Evolutionary conservation across 2,113 vertebrate genomes (phyloP), one percentile per base, ranked within the genome.

Genomic region (Chelonoidis abingdonii): DNA sequence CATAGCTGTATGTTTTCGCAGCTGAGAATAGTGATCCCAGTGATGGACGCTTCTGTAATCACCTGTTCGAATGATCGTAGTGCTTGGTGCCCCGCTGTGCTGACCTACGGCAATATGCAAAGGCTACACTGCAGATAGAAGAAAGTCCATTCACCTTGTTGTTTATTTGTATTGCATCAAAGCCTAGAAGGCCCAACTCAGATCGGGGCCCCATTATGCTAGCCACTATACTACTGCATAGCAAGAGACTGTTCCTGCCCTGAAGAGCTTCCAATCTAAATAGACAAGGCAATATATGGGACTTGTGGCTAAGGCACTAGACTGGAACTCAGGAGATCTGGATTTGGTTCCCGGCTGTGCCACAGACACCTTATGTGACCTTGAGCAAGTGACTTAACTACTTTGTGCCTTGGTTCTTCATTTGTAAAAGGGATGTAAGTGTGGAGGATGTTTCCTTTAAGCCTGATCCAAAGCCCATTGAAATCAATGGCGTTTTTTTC

Each of bases 91-190:
- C 2, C 38, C 50, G 6, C 10, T 44, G 19, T 76, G 5, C 72
- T 76, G 38, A 44, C 38, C 72, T 76, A 76, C 10, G 84, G 3
- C 29, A 80, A 21, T 2, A 8, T 1, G 3, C 17, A 31, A 38
- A n/a, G 2, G 1, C 84, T 35, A 24, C 2, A 3, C 3, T 31
- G 1, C 10, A 82, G 69, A 21, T 8, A 35, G 24, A 86, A 89
- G 10, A 12, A 1, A 1, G 6, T 35, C 4, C 0, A 0, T 29
- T 88, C 87, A 16, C 57, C 14, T 80, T 1, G 9, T 13, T 94
- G 3, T 7, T 87, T 59, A n/a, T 25, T 22, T 44, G 31, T 65
- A n/a, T 44, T 76, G 44, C 6, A 17, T 76, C 22, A 56, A 7
- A n/a, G 12, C 24, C n/a, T 41, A 13, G 24, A 16, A 14, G 24